These are phyloP conservation scores for Pristionchus mayeri DNA, from an alignment of 2,888 invertebrate species.

Conservation along the genomic window DNA sequence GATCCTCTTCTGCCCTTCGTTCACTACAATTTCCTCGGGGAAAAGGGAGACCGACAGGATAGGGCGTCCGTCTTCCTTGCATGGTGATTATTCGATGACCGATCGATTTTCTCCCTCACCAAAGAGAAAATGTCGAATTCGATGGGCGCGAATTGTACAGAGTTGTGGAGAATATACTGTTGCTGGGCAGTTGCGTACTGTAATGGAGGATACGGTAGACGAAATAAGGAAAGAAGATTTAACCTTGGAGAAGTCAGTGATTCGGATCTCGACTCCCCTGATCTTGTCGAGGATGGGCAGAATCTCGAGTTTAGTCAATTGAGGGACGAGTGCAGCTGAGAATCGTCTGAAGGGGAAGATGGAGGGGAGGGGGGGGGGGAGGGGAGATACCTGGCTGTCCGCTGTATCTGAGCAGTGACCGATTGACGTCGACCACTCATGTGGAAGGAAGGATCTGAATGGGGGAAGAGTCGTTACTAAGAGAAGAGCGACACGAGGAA, in stretches of 20 bases:
- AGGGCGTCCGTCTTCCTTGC: conserved; percentile 1
- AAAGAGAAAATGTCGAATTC: conserved; percentile 68
- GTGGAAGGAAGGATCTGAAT: conserved; percentile 18
- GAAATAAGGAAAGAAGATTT: background rate
- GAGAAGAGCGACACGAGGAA: background rate
- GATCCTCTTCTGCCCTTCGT: conserved; percentile 65
- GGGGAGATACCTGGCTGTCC: conserved; percentile 32
- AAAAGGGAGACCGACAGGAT: conserved; percentile 62
- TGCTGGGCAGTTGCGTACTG: conserved; percentile 61
- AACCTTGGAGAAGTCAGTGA: conserved; percentile 67
- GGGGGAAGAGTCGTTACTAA: conserved; percentile 10
- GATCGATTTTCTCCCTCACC: background rate
- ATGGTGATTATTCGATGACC: background rate
- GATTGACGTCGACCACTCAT: conserved; percentile 37
- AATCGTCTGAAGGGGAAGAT: conserved; percentile 62
- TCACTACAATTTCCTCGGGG: conserved; percentile 70
- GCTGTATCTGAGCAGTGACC: conserved; percentile 44
- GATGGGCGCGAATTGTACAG: conserved; percentile 69
- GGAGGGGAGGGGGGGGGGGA: background rate
- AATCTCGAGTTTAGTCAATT: conserved; percentile 71
- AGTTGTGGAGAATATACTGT: conserved; percentile 71
- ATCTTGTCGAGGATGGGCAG: conserved; percentile 67
- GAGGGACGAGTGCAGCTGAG: conserved; percentile 73
- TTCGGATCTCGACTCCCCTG: conserved; percentile 61
- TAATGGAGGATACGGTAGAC: background rate